Percentiles rank a stretch among this genome's conserved stretches.
Evolutionary conservation across 2,888 invertebrate genomes (phyloP).

Genomic region (Dasypolia templi): DNA sequence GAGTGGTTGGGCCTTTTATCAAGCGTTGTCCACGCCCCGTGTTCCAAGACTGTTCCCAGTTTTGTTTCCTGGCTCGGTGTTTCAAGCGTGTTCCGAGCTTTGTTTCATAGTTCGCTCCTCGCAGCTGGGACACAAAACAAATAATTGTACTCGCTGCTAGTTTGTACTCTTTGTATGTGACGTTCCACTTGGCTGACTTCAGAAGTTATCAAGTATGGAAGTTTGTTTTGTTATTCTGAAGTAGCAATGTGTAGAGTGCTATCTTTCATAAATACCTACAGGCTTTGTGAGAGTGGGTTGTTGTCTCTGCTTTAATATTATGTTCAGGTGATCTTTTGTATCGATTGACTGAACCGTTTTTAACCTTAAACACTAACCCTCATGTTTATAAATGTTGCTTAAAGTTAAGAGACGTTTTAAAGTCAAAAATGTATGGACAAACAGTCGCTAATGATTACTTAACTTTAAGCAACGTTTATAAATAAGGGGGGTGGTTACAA

Average conservation of each 20-base stretch:
- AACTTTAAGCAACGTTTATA: too few species aligned
- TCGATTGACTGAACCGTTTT: not conserved
- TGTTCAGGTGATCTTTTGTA: not conserved
- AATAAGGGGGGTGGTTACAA: too few species aligned
- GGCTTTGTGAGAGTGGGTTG: not conserved
- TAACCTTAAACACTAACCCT: not conserved
- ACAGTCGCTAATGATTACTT: too few species aligned
- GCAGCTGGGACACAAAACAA: constrained; percentile 58
- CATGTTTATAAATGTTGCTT: too few species aligned
- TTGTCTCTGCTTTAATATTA: not conserved
- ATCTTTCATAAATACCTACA: constrained; percentile 1
- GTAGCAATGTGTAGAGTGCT: constrained; percentile 7
- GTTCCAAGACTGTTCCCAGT: constrained; percentile 29
- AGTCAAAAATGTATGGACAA: too few species aligned
- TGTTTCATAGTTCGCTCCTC: constrained; percentile 49
- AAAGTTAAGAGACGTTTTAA: too few species aligned
- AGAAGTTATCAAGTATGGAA: constrained; percentile 37
- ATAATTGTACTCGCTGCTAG: constrained; percentile 53
- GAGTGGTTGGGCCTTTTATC: constrained; percentile 62
- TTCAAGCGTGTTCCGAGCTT: constrained; percentile 40
- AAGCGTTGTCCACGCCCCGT: constrained; percentile 54
- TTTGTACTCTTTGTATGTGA: constrained; percentile 50
- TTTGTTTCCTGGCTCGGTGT: constrained; percentile 21
- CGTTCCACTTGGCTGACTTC: constrained; percentile 44
- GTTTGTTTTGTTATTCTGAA: constrained; percentile 40